These are phyloP conservation scores for Harpagus bidentatus DNA, from an alignment of 2,113 vertebrate species.

Conservation along the genomic window DNA sequence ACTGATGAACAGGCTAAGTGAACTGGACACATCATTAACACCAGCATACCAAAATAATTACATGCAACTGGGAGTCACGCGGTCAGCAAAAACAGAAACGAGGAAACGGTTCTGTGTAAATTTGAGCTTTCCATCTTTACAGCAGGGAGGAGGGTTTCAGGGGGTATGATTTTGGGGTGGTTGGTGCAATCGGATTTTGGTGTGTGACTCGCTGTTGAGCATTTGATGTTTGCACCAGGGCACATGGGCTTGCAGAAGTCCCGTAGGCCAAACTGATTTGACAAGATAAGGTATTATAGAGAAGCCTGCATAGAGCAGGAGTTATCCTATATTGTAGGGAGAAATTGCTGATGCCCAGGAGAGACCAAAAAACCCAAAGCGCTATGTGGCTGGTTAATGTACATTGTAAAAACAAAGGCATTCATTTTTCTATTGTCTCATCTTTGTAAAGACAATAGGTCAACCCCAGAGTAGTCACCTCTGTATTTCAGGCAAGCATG, in stretches of 20 bases:
- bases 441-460: neutral
- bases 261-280: fast-evolving
- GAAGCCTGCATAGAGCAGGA: neutral
- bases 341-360: neutral
- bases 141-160: neutral
- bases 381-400: neutral
- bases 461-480: neutral
- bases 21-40: constrained; percentile 27
- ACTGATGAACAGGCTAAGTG: constrained; percentile 57
- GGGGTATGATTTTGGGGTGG: neutral
- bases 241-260: neutral
- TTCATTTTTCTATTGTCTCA: fast-evolving
- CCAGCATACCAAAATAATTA: constrained; percentile 31
- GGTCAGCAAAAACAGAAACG: neutral
- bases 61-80: neutral
- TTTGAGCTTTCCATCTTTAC: neutral
- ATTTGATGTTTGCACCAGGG: neutral
- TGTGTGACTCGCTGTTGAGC: fast-evolving
- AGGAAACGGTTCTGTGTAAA: neutral
- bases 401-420: neutral
- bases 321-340: neutral
- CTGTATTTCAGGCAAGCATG: fast-evolving
- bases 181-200: fast-evolving
- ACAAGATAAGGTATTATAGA: neutral
- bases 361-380: neutral